phyloP scores from a whole-genome alignment of 1,140 invertebrate genomes.

The Zaprionus ghesquierei region DNA sequence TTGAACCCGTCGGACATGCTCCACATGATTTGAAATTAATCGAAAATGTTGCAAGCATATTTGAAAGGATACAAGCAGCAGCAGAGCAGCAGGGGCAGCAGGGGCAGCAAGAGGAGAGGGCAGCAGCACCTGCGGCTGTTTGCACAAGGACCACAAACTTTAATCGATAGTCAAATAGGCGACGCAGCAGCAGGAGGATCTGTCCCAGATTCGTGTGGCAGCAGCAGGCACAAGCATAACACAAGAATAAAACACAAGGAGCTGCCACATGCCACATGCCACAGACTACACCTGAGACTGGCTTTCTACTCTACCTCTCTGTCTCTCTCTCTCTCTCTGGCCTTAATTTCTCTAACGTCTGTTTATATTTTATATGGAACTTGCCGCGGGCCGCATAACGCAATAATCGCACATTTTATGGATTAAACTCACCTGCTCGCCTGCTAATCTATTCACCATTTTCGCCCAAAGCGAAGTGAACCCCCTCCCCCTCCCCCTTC shows the following conservation, averaged over 20 bases:
- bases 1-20: conserved; percentile 37
- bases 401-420: conserved; percentile 81
- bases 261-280: background rate
- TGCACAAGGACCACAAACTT: conserved; percentile 73
- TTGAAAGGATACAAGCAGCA: background rate
- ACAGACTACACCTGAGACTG: background rate
- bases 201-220: conserved; percentile 29
- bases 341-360: conserved; percentile 79
- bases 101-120: background rate
- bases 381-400: conserved; percentile 72
- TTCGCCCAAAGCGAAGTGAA: background rate
- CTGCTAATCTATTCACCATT: conserved; percentile 67
- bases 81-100: background rate
- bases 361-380: conserved; percentile 81
- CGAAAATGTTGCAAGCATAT: conserved; percentile 67
- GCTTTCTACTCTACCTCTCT: background rate
- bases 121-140: conserved; percentile 45
- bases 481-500: background rate
- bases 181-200: background rate
- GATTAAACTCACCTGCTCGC: conserved; percentile 76
- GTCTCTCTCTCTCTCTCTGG: conserved; percentile 34
- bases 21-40: conserved; percentile 72
- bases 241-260: conserved; percentile 15
- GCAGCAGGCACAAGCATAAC: conserved; percentile 6
- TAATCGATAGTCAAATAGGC: conserved; percentile 78